Evolutionary conservation across 2,888 invertebrate species (phyloP), one percentile per base, ranked within the genome.

Genomic region (Drosophila acutilabella): DNA sequence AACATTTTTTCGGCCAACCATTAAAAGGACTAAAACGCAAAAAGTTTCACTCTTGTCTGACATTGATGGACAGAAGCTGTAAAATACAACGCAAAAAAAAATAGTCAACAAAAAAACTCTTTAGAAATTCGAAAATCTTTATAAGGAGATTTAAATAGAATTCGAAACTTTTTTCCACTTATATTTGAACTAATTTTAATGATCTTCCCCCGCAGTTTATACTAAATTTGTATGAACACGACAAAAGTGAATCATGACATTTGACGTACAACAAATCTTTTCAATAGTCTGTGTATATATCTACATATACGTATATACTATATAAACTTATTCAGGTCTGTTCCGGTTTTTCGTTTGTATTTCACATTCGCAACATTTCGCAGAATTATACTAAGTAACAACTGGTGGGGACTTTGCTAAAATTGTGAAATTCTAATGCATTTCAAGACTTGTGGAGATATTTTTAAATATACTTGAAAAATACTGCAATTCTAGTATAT

Each of bases 171-270:
- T 26, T 52, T 6, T 26, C 26, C 4, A 26, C 16, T 33, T 50
- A 16, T 20, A 6, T 41, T 26, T 11, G n/a, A 54, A 33, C 18
- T 42, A n/a, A 54, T 36, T 54, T 57, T 38, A 38, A 57, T 38
- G 23, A 45, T 44, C 56, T 45, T 56, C 57, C 57, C 40, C 57
- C 57, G 23, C 56, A 54, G n/a, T 36, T 36, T 23, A 57, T 47
- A 33, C 56, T 23, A 45, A 56, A 56, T 23, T 45, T 56, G n/a
- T 36, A 20, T 23, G 56, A 60, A 45, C 44, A 60, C 52, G 60
- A 60, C 60, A 26, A 36, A 60, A 52, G 23, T 53, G 60, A 61
- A 45, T 53, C 52, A 60, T 36, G 54, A 54, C 54, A 53, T 42
- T 54, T 54, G 54, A 44, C 14, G 44, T 44, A 14, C 6, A 47